These are phyloP conservation scores for Pygoscelis adeliae DNA, from an alignment of 2,113 vertebrate genomes.

Conservation along the genomic window DNA sequence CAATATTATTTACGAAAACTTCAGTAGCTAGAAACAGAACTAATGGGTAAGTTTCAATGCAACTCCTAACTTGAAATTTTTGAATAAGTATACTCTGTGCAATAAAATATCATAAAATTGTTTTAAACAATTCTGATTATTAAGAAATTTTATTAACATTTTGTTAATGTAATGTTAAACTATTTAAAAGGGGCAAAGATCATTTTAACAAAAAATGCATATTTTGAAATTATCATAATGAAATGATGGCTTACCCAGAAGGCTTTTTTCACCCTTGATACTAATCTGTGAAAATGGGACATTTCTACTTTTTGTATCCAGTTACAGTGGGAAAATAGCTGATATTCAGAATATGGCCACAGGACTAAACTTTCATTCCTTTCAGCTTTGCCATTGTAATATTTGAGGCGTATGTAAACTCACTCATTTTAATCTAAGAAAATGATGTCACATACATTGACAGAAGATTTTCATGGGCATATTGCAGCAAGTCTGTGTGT, in stretches of 20 bases:
- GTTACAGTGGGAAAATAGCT: not conserved
- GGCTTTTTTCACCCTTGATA: not conserved
- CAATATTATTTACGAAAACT: not conserved
- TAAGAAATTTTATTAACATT: not conserved
- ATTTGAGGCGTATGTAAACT: not conserved
- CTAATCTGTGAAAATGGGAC: not conserved
- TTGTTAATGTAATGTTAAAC: not conserved
- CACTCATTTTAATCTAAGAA: not conserved
- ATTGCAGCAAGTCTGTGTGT: not conserved
- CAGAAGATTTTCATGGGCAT: not conserved
- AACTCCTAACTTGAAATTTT: not conserved
- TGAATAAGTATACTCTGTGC: not conserved
- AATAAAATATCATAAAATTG: not conserved
- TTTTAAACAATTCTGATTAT: not conserved
- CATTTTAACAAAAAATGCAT: not conserved
- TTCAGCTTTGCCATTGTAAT: not conserved
- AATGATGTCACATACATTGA: not conserved
- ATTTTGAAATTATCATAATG: not conserved
- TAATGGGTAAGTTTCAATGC: not conserved
- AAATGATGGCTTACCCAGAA: not conserved
- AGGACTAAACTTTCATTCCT: not conserved
- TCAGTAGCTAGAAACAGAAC: not conserved
- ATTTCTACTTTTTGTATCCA: not conserved
- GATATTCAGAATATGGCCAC: not conserved
- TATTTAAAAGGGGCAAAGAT: not conserved